Percentiles rank a stretch among this genome's conserved stretches.
Evolutionary conservation across 2,797 vertebrate genomes (phyloP).

Genomic region (Sitta carolinensis): DNA sequence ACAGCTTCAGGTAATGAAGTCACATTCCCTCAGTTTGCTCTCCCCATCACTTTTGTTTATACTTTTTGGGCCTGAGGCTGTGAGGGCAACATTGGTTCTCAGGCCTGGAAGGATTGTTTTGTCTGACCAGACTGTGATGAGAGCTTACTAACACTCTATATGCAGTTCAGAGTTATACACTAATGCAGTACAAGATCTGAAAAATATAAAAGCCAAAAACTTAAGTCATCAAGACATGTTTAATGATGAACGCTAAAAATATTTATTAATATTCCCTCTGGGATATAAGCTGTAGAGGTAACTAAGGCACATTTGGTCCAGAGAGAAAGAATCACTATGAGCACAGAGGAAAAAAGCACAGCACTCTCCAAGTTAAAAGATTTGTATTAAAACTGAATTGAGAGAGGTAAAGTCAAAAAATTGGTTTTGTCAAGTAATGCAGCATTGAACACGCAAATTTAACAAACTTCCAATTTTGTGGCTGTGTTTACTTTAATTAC

Average conservation of each 20-base stretch:
- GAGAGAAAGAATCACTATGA: background rate
- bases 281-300: background rate
- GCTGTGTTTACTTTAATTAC: background rate
- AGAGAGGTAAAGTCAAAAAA: background rate
- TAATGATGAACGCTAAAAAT: background rate
- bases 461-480: background rate
- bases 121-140: background rate
- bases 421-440: background rate
- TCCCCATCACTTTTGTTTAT: background rate
- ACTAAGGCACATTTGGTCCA: background rate
- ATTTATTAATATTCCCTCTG: background rate
- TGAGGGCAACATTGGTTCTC: background rate
- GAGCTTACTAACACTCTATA: background rate
- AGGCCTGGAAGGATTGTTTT: background rate
- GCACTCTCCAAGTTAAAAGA: background rate
- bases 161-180: background rate
- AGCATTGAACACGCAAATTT: background rate
- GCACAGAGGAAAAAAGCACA: background rate
- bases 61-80: background rate
- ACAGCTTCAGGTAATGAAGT: background rate
- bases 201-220: background rate
- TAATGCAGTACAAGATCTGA: background rate
- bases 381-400: background rate
- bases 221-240: background rate
- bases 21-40: background rate